phyloP scores from a whole-genome alignment of 2,797 vertebrate genomes.

The Naso thynnoides region DNA sequence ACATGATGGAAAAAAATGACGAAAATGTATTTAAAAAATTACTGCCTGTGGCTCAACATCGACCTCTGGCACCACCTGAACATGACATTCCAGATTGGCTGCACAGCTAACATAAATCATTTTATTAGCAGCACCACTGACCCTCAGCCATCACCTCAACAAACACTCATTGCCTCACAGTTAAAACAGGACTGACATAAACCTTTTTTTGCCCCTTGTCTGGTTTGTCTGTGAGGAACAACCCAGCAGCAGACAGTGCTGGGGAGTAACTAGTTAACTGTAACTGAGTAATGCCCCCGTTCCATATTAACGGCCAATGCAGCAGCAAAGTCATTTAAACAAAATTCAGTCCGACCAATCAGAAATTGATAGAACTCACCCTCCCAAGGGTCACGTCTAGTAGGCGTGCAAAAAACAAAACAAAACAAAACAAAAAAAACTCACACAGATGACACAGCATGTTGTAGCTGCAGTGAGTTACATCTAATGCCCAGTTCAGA shows the following conservation, averaged over 20 bases:
- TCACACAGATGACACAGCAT: too few species aligned
- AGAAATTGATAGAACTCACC: too few species aligned
- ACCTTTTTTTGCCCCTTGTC: constrained; percentile 64
- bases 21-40: constrained; percentile 41
- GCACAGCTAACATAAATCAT: constrained; percentile 54
- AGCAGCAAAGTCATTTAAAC: too few species aligned
- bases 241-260: constrained; percentile 54
- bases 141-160: constrained; percentile 15
- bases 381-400: too few species aligned
- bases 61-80: constrained; percentile 53
- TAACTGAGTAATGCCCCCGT: too few species aligned
- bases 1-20: constrained; percentile 28
- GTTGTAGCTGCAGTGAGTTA: too few species aligned
- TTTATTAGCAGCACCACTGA: constrained; percentile 26
- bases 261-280: too few species aligned
- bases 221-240: constrained; percentile 59
- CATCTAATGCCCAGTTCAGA: too few species aligned
- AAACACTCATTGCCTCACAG: constrained; percentile 28
- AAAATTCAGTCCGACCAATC: too few species aligned
- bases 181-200: constrained; percentile 71
- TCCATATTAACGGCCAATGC: too few species aligned
- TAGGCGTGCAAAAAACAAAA: too few species aligned
- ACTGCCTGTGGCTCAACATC: constrained; percentile 50
- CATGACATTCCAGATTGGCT: constrained; percentile 44
- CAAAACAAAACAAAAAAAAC: too few species aligned